Percentiles rank a stretch among this genome's conserved stretches.
phyloP scores from a whole-genome alignment of 2,113 vertebrate genomes.

The Microcebus jonahi region DNA sequence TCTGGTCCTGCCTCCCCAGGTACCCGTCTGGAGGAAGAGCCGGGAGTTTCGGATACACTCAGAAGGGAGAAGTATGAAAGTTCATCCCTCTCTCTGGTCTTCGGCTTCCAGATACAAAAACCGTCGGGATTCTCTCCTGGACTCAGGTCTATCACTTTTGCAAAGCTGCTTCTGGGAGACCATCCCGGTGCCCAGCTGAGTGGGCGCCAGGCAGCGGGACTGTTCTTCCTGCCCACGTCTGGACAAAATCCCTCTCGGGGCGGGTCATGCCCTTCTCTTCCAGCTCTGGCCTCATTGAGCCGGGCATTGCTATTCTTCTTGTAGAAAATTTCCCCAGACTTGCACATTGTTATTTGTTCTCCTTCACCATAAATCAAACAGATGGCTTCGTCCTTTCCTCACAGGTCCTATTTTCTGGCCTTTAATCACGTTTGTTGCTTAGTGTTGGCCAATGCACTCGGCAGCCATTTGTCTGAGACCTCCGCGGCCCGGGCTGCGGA shows the following conservation, averaged over 20 bases:
- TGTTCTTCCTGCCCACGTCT: neutral
- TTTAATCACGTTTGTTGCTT: constrained; percentile 77
- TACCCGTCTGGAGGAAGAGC: neutral
- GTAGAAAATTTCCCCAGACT: constrained; percentile 57
- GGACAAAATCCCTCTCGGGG: neutral
- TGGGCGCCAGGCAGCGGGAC: neutral
- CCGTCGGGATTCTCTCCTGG: neutral
- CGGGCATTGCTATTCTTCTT: constrained; percentile 44
- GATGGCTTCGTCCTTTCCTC: constrained; percentile 73
- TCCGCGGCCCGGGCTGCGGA: neutral
- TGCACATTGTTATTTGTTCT: constrained; percentile 63
- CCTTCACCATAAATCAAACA: constrained; percentile 62
- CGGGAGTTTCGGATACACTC: neutral
- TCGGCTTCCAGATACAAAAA: neutral
- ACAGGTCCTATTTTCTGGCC: constrained; percentile 70
- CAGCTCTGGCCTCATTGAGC: neutral
- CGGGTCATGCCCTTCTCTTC: neutral
- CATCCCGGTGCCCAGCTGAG: accelerated
- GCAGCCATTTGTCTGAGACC: constrained; percentile 60
- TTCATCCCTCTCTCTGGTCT: neutral
- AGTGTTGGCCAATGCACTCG: neutral
- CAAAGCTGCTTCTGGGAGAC: neutral
- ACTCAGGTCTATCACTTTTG: neutral
- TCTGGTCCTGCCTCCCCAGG: neutral
- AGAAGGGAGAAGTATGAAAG: neutral